These are phyloP conservation scores for Bombus waltoni DNA, from an alignment of 1,140 invertebrate genomes.

Conservation along the genomic window DNA sequence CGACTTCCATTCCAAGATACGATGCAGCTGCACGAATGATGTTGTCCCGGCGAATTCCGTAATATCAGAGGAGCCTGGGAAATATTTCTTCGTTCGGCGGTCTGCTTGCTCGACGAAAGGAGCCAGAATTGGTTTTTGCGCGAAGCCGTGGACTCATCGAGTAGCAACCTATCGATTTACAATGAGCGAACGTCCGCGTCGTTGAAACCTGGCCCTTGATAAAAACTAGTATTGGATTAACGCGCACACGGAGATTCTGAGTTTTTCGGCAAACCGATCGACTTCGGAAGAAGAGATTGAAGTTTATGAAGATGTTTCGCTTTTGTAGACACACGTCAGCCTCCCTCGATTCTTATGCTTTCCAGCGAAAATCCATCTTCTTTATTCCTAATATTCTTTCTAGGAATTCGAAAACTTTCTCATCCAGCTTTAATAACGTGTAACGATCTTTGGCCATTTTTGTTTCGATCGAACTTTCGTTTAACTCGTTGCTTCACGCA, in stretches of 20 bases:
- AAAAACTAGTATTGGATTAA: constrained; percentile 72
- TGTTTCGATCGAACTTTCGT: not conserved
- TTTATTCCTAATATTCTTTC: no score
- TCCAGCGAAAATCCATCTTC: constrained; percentile 7
- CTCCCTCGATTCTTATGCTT: constrained; percentile 16
- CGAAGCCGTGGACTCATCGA: constrained; percentile 27
- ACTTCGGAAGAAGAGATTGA: constrained; percentile 44
- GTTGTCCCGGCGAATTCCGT: constrained; percentile 61
- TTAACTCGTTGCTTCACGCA: no score
- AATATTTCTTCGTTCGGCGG: constrained; percentile 59
- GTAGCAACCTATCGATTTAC: constrained; percentile 66
- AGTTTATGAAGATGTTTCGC: constrained; percentile 65
- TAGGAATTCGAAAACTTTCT: not conserved
- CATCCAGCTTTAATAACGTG: not conserved
- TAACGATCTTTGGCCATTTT: no score
- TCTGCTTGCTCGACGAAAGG: constrained; percentile 35
- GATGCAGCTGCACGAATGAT: constrained; percentile 63
- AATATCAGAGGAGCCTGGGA: constrained; percentile 50
- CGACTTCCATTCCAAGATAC: constrained; percentile 49
- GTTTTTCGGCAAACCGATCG: constrained; percentile 57
- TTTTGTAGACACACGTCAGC: constrained; percentile 56
- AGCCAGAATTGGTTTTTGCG: constrained; percentile 59
- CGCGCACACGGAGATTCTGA: constrained; percentile 51
- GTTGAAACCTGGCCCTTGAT: constrained; percentile 32
- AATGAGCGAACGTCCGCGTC: constrained; percentile 58